Evolutionary conservation across 1,140 invertebrate species (phyloP).

Genomic region (Cotesia vestalis): DNA sequence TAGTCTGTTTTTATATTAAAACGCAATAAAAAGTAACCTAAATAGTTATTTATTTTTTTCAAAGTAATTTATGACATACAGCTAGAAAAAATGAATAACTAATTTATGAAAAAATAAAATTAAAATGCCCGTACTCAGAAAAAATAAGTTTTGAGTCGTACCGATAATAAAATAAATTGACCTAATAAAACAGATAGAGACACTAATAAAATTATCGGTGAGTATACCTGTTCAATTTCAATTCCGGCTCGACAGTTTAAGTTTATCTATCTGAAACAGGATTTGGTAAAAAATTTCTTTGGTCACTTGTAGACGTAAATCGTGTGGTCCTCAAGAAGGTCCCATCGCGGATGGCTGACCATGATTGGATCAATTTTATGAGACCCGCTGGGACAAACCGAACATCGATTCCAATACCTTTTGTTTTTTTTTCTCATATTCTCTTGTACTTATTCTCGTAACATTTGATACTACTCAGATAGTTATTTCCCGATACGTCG

Average conservation of each 20-base stretch:
- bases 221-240: too few species aligned
- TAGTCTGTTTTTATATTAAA: too few species aligned
- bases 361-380: constrained; percentile 69
- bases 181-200: too few species aligned
- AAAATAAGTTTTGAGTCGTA: too few species aligned
- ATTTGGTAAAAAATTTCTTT: constrained; percentile 9
- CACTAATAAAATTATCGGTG: too few species aligned
- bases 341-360: constrained; percentile 35
- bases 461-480: constrained; percentile 22
- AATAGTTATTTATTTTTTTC: too few species aligned
- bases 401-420: constrained; percentile 46
- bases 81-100: too few species aligned
- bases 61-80: too few species aligned
- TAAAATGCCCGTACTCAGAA: too few species aligned
- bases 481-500: constrained; percentile 25
- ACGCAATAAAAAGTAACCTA: too few species aligned
- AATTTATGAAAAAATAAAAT: too few species aligned
- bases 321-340: constrained; percentile 14
- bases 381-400: constrained; percentile 62
- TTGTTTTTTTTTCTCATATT: constrained; percentile 5
- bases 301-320: constrained; percentile 30
- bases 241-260: neutral
- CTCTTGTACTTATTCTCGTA: constrained; percentile 11
- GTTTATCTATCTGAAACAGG: neutral
- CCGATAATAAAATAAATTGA: too few species aligned